Evolutionary conservation across 1,140 invertebrate species (phyloP).

Genomic region (Bombyx mandarina): DNA sequence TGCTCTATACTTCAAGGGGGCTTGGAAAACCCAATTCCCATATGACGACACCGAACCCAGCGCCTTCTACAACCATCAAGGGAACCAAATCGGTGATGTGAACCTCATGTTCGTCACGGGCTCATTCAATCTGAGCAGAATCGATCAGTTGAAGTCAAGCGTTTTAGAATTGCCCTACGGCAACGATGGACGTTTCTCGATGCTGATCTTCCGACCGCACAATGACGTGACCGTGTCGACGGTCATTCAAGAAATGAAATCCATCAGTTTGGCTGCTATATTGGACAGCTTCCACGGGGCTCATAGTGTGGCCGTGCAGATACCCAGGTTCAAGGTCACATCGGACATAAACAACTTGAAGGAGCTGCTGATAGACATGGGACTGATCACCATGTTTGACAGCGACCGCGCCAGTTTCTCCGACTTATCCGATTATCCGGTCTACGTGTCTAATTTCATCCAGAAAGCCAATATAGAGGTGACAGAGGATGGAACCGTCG

Average conservation of each 20-base stretch:
- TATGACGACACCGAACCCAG: conserved; percentile 59
- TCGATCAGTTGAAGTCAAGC: conserved; percentile 63
- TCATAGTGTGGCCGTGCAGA: conserved; percentile 64
- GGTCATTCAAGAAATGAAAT: conserved; percentile 57
- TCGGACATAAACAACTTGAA: conserved; percentile 73
- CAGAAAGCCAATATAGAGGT: conserved; percentile 82
- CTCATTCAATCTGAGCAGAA: conserved; percentile 33
- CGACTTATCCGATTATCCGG: conserved; percentile 68
- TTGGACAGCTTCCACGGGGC: conserved; percentile 44
- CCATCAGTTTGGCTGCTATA: conserved; percentile 65
- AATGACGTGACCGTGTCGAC: conserved; percentile 26
- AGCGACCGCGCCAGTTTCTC: conserved; percentile 71
- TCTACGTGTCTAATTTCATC: conserved; percentile 71
- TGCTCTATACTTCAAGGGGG: conserved; percentile 82
- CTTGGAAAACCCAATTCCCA: conserved; percentile 77
- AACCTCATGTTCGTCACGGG: conserved; percentile 56
- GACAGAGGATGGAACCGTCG: conserved; percentile 80
- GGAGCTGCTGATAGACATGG: conserved; percentile 73
- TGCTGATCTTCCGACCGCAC: conserved; percentile 76
- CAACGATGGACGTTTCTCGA: conserved; percentile 72
- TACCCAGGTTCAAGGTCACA: conserved; percentile 78
- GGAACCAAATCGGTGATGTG: conserved; percentile 49
- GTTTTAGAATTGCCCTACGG: conserved; percentile 78
- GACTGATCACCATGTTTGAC: conserved; percentile 76
- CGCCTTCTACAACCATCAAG: conserved; percentile 57